Conservation (phyloP, 2,113 vertebrate genomes). For the Baryphthengus martii region DNA sequence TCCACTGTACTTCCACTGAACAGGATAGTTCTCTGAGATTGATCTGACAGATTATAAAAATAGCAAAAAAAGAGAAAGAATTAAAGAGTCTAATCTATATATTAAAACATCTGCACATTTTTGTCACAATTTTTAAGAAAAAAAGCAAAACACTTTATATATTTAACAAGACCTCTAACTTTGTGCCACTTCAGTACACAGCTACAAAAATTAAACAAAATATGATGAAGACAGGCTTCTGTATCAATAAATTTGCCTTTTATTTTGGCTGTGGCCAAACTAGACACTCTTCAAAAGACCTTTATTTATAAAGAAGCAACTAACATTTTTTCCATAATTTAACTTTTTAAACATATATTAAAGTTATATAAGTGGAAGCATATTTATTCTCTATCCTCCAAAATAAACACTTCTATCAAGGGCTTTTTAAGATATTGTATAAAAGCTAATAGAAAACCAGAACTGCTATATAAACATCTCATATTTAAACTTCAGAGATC, state of each 20-base stretch:
- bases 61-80: neutral
- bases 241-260: slow-evolving; percentile 57
- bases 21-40: slow-evolving; percentile 36
- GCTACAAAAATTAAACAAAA: slow-evolving; percentile 50
- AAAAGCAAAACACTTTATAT: slow-evolving; percentile 43
- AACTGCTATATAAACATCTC: slow-evolving; percentile 75
- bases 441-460: slow-evolving; percentile 78
- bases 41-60: slow-evolving; percentile 47
- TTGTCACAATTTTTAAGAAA: slow-evolving; percentile 66
- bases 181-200: slow-evolving; percentile 51
- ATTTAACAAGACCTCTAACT: slow-evolving; percentile 62
- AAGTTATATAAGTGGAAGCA: slow-evolving; percentile 72
- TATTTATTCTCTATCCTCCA: slow-evolving; percentile 69
- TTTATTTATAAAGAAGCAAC: slow-evolving; percentile 68
- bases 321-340: slow-evolving; percentile 64
- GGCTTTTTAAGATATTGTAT: slow-evolving; percentile 68
- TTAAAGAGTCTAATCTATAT: slow-evolving; percentile 69
- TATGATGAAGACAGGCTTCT: slow-evolving; percentile 55
- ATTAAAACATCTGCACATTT: slow-evolving; percentile 76
- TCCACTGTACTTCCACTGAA: slow-evolving; percentile 1
- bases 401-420: slow-evolving; percentile 78
- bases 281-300: slow-evolving; percentile 67
- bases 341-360: slow-evolving; percentile 74
- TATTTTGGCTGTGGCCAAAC: slow-evolving; percentile 64
- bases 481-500: slow-evolving; percentile 72